A percentile compares a stretch with the other conserved stretches of the same genome.
These are phyloP conservation scores for Diorhabda elongata DNA, from an alignment of 1,140 invertebrate species.

Conservation along the genomic window DNA sequence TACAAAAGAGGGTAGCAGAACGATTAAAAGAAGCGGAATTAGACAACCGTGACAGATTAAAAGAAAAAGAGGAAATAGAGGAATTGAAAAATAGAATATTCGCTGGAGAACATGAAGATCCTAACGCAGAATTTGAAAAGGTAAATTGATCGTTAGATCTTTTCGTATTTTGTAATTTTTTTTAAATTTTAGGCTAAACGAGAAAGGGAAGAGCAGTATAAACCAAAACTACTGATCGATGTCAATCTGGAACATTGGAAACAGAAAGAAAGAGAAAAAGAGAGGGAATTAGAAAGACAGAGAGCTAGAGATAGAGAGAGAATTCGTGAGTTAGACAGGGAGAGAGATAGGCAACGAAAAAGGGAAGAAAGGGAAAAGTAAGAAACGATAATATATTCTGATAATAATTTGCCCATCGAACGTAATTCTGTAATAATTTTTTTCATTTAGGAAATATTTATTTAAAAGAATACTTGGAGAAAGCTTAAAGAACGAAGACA, in stretches of 20 bases:
- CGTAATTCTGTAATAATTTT: not conserved
- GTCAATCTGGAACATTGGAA: slow-evolving; percentile 56
- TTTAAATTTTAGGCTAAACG: slow-evolving; percentile 56
- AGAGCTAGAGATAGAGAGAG: slow-evolving; percentile 49
- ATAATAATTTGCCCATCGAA: too few species aligned
- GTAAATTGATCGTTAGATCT: slow-evolving; percentile 43
- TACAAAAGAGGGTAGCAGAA: slow-evolving; percentile 82
- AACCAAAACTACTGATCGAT: slow-evolving; percentile 72
- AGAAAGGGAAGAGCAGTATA: slow-evolving; percentile 78
- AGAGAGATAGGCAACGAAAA: slow-evolving; percentile 50
- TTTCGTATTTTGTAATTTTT: slow-evolving; percentile 11
- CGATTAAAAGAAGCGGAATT: slow-evolving; percentile 87
- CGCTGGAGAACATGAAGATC: slow-evolving; percentile 74
- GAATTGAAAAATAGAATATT: slow-evolving; percentile 81
- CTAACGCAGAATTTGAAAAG: slow-evolving; percentile 76
- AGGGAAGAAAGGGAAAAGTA: slow-evolving; percentile 50
- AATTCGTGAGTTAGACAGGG: slow-evolving; percentile 50
- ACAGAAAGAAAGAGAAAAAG: slow-evolving; percentile 53
- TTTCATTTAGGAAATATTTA: slow-evolving; percentile 4
- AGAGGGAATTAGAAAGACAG: slow-evolving; percentile 50
- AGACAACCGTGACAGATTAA: slow-evolving; percentile 83
- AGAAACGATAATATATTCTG: not conserved
- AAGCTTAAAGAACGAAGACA: not conserved
- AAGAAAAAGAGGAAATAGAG: slow-evolving; percentile 89
- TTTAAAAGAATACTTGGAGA: not conserved